Evolutionary conservation across 2,888 invertebrate species (phyloP), one percentile per base, ranked within the genome.

Genomic region (Lycophotia porphyrea): DNA sequence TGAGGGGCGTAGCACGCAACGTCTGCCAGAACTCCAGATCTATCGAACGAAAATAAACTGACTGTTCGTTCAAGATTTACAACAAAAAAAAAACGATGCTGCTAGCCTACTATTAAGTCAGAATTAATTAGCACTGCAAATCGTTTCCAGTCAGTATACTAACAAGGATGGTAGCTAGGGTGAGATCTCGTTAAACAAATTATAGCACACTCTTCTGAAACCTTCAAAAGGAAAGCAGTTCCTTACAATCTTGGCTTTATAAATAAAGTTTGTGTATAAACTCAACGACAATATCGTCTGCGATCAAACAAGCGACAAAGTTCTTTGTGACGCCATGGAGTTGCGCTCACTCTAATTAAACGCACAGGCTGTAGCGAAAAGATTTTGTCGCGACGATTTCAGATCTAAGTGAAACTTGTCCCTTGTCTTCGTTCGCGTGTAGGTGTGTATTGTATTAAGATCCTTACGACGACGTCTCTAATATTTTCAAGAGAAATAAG

Each of bases 391-490:
- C 90, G 87, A 86, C 90, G 90, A 91, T 93, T 93, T 92, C 89
- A 92, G 93, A 93, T 94, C 93, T 93, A 93, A 93, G 93, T 91
- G 92, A 92, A 92, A 91, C 92, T 92, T 94, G 94, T 94, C 85
- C 89, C 93, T 91, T 94, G 94, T 94, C 93, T 88, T 84, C 84
- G 85, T 73, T 83, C 66, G 78, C 83, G 89, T 91, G 93, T 92
- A 90, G 92, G 93, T 87, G 92, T 91, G 88, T 91, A 91, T 91
- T 90, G 91, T 91, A 90, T 92, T 90, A 88, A 89, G 90, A 90
- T 88, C 84, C 86, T 81, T 82, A 85, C 86, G 86, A 65, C 82
- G 78, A 68, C 83, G 77, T 76, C 80, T 76, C 79, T 76, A 82
- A 89, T 87, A 87, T 87, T 84, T 86, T 76, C 75, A 74, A 71